Evolutionary conservation across 2,797 vertebrate species (phyloP), one percentile per base, ranked within the genome.

Genomic region (Ctenopoma multispine): DNA sequence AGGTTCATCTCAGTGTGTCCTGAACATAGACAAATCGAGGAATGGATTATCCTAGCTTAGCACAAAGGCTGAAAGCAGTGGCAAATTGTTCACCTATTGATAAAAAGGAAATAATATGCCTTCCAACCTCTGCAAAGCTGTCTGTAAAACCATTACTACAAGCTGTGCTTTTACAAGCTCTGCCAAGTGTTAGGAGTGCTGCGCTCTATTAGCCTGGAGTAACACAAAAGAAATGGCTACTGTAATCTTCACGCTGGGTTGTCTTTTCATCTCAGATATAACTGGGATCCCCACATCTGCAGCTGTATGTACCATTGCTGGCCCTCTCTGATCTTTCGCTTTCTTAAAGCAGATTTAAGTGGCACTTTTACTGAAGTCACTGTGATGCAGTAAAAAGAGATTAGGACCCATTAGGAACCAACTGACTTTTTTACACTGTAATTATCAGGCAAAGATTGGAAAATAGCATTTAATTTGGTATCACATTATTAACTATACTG

Each of bases 211-310:
- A 65, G 72, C 65, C 65, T 49, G 34, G 34, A 81, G 69, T 48
- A 41, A 67, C 56, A 72, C 63, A 56, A 60, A 67, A 60, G 44
- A 71, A 60, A 56, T 46, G 18, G 29, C 57, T 31, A 8, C 57
- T 70, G 48, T 69, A 59, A 75, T 72, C 67, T 50, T 56, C 55
- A 65, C 23, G 53, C 66, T 55, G 67, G 14, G 44, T 40, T 13
- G 63, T 56, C n/a, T 63, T 66, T 79, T 81, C 67, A 69, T 69
- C 51, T 80, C 58, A 15, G n/a, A 60, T 29, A 53, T 50, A 44
- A 63, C 17, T 23, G 40, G 17, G 40, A 72, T 48, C 58, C 34
- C 31, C 14, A 50, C 51, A 49, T 68, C 47, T 58, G 20, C 40
- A 56, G 53, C 72, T 46, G 46, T 20, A 21, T 58, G 57, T 15